Base-by-base conservation (phyloP, 2,888 invertebrate genomes). In the Sphaerophoria rueppellii region DNA sequence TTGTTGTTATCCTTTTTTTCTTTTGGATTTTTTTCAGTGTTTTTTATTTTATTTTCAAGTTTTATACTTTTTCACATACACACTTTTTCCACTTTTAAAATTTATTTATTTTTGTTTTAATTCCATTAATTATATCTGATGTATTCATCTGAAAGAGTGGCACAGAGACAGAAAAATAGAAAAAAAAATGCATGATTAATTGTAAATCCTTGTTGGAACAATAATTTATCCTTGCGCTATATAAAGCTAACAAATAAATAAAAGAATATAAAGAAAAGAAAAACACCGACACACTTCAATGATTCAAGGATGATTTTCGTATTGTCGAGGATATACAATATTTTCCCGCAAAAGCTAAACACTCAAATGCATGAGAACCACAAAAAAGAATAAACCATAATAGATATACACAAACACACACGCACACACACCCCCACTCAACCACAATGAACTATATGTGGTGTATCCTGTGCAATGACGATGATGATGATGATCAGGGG, bases 201-300 rank as follows among this genome's bases (percentile, higher is more conserved):
- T 65, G 73, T 46, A 11, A 61, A 82, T 78, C 74, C 78, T 82
- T 78, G 32, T 65, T 74, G 65, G 37, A 77, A 58, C 73, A 69
- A 24, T 24, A 24, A 85, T 77, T 77, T 81, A 76, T 77, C 70
- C 72, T 73, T 77, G 55, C 37, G 24, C 65, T 50, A 40, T 50
- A 46, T 32, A 43, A 54, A 58, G 43, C 57, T 12, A 48, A 9
- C 12, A 16, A 55, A 24, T 14, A 32, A 1, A 57, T 48, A 54
- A 11, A n/a, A 75, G 24, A 50, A 0, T 14, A 40, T 58, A 70
- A 9, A 70, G 48, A 69, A 57, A 43, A 57, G 55, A 12, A 57
- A 69, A 81, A 70, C 63, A 70, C 76, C 69, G 77, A 85, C 81
- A 85, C 81, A 83, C 70, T 81, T 73, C 35, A 67, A 73, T 80